Evolutionary conservation across 1,140 invertebrate species (phyloP).

Genomic region (Lepidurus packardi): DNA sequence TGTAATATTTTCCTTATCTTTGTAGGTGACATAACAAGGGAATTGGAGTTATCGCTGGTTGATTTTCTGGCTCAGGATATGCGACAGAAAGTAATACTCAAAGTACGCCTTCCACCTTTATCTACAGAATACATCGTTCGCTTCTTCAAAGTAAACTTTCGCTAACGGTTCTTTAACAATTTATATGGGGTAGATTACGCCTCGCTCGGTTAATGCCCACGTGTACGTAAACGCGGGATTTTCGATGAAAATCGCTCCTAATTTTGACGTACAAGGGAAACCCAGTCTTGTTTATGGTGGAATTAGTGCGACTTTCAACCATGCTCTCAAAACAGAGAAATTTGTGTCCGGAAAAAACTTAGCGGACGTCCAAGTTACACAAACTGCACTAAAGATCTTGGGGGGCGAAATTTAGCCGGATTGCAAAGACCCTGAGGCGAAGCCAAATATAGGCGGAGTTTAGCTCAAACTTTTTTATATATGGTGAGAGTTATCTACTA

Average conservation of each 20-base stretch:
- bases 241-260: slow-evolving; percentile 52
- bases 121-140: slow-evolving; percentile 35
- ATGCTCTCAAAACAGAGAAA: too few relatives aligned
- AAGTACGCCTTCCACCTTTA: slow-evolving; percentile 52
- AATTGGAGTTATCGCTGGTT: slow-evolving; percentile 41
- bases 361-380: too few relatives aligned
- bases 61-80: slow-evolving; percentile 57
- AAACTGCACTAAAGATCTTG: too few relatives aligned
- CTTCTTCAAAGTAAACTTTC: slow-evolving; percentile 45
- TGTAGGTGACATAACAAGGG: slow-evolving; percentile 17
- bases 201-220: slow-evolving; percentile 72
- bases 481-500: too few relatives aligned
- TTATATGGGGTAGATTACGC: slow-evolving; percentile 61
- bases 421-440: too few relatives aligned
- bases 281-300: too few relatives aligned
- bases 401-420: too few relatives aligned
- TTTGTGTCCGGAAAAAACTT: too few relatives aligned
- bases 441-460: too few relatives aligned
- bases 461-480: too few relatives aligned
- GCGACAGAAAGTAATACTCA: slow-evolving; percentile 56
- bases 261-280: slow-evolving; percentile 46
- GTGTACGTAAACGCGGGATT: slow-evolving; percentile 78
- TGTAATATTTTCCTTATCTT: neutral
- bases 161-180: neutral
- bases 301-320: too few relatives aligned